Evolutionary conservation across 2,888 invertebrate genomes (phyloP), one percentile per base, ranked within the genome.

Genomic region (Apodemia zela): DNA sequence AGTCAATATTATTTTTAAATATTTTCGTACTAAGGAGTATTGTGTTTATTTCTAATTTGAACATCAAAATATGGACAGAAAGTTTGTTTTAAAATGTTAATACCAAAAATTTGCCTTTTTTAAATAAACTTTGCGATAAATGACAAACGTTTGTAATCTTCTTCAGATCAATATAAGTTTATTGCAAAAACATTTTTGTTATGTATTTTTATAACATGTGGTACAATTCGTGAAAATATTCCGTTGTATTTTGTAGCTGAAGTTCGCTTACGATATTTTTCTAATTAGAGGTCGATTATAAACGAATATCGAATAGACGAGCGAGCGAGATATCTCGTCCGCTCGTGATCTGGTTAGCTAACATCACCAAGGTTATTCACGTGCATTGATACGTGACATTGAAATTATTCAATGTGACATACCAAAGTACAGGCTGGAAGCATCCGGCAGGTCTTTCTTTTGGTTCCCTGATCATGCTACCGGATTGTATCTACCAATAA

Each of bases 291-390:
- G 62, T 72, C 69, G 66, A 74, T 76, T 75, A 75, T 74, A 76
- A 76, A 73, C 75, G 77, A 76, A 75, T 73, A 78, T 77, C 76
- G 75, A 78, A 72, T 76, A 73, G 73, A 78, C 83, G 85, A 83
- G 83, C 73, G 77, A 85, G 78, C 84, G 87, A 87, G 84, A 80
- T 73, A 65, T 77, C 79, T 84, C 85, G 82, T 75, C 83, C 74
- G 71, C 84, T 82, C 84, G 83, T 80, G 76, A 42, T 81, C 79
- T 80, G 80, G 88, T 89, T 88, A 89, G 87, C 80, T 77, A 79
- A 84, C 80, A 80, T 82, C 89, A 88, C 89, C 89, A 83, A 80
- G 84, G 89, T 89, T 89, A 89, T 85, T 79, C 71, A 79, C 75
- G 78, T 81, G 80, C 81, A 70, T 77, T 77, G 78, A 77, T 72